phyloP scores from a whole-genome alignment of 2,888 invertebrate species.

The Notocelia uddmanniana region DNA sequence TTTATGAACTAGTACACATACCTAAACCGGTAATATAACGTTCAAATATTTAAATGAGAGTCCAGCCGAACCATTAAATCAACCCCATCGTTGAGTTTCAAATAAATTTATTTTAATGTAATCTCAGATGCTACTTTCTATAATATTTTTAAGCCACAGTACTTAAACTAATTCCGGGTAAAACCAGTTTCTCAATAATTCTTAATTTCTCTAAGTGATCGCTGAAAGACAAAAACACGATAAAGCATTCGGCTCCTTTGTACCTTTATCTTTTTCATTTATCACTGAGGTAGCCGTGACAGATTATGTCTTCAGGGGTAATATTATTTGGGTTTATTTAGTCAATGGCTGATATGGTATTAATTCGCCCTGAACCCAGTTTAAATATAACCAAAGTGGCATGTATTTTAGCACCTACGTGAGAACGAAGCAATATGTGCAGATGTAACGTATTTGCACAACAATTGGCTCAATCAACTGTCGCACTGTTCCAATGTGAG shows the following conservation, averaged over 20 bases:
- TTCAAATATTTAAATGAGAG: background rate
- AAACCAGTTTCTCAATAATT: background rate
- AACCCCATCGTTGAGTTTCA: background rate
- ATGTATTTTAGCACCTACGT: background rate
- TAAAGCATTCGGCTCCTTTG: too few relatives aligned
- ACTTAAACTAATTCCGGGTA: background rate
- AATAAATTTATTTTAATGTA: too few relatives aligned
- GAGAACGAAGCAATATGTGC: background rate
- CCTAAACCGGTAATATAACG: background rate
- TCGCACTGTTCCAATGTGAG: conserved; percentile 2
- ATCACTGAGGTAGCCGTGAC: too few relatives aligned
- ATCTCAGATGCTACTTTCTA: too few relatives aligned
- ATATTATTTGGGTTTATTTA: too few relatives aligned
- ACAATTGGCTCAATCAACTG: conserved; percentile 31
- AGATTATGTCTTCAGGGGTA: background rate
- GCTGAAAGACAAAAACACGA: too few relatives aligned
- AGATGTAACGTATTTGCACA: conserved; percentile 21
- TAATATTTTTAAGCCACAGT: background rate
- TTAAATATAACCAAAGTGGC: background rate
- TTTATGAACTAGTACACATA: background rate
- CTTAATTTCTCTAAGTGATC: too few relatives aligned
- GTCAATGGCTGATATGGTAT: background rate
- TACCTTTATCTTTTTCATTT: too few relatives aligned
- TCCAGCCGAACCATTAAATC: background rate
- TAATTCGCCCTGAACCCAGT: background rate